These are phyloP conservation scores for Tiaroga cobitis DNA, from an alignment of 2,797 vertebrate species.

Conservation along the genomic window DNA sequence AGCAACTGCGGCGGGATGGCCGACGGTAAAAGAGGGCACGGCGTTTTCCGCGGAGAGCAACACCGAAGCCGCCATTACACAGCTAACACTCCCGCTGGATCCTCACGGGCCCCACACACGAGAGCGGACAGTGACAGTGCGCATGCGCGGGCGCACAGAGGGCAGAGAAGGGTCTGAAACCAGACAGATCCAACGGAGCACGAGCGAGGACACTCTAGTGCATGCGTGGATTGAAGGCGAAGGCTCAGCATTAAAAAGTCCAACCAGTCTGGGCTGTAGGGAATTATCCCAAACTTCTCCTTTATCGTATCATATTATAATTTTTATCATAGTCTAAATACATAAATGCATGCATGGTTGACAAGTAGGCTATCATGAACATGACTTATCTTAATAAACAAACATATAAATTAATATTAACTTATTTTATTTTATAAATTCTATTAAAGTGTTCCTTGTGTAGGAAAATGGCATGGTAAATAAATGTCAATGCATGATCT, in stretches of 20 bases:
- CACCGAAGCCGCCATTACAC: constrained; percentile 92
- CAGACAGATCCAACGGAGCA: background rate
- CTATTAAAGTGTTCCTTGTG: background rate
- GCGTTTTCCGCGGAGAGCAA: constrained; percentile 81
- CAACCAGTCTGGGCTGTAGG: background rate
- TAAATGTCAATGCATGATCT: background rate
- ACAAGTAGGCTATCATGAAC: background rate
- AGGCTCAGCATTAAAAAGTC: background rate
- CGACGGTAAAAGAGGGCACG: constrained; percentile 72
- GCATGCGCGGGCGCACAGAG: constrained; percentile 54
- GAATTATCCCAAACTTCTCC: background rate
- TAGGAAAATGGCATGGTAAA: background rate
- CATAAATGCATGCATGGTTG: background rate
- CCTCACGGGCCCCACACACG: constrained; percentile 55
- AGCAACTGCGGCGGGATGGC: constrained; percentile 56
- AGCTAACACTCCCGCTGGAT: constrained; percentile 70
- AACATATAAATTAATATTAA: background rate
- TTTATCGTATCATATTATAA: background rate
- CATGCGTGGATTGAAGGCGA: constrained; percentile 3
- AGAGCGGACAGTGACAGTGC: background rate
- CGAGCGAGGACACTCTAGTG: background rate
- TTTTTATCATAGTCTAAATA: background rate
- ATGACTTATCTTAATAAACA: background rate
- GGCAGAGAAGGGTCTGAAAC: constrained; percentile 13
- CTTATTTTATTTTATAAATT: background rate